phyloP scores from a whole-genome alignment of 2,888 invertebrate genomes.

The Eurois occulta region DNA sequence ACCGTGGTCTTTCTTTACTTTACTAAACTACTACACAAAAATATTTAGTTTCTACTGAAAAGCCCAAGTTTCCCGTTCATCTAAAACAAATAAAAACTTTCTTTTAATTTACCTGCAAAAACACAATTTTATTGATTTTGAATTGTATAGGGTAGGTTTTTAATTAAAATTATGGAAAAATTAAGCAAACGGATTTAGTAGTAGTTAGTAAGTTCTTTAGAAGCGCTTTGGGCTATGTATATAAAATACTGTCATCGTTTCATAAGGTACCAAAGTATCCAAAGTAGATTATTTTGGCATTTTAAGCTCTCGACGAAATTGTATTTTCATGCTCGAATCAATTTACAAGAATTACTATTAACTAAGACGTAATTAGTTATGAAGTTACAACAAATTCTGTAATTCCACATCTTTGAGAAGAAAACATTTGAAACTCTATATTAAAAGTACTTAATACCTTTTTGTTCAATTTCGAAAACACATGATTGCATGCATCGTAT shows the following conservation, averaged over 20 bases:
- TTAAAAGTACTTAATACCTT: not conserved
- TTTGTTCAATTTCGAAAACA: not conserved
- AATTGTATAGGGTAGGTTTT: not conserved
- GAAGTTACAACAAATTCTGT: not conserved
- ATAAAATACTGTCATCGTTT: not conserved
- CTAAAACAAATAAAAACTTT: slow-evolving; percentile 17
- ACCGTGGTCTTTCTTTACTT: not conserved
- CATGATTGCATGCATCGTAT: not conserved
- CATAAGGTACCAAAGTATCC: not conserved
- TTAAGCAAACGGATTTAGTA: not conserved
- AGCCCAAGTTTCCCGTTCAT: not conserved
- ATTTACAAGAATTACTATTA: not conserved
- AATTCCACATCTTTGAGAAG: not conserved
- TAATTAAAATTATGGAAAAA: slow-evolving; percentile 13
- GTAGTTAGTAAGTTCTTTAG: not conserved
- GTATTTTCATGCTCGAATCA: not conserved
- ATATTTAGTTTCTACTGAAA: not conserved
- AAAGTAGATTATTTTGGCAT: not conserved
- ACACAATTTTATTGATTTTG: slow-evolving; percentile 18
- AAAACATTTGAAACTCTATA: not conserved
- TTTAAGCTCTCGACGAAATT: not conserved
- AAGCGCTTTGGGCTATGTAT: not conserved
- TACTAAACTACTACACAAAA: no score
- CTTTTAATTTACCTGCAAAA: not conserved
- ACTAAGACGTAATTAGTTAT: not conserved